phyloP scores from a whole-genome alignment of 2,113 vertebrate species.

The Aldabrachelys gigantea region DNA sequence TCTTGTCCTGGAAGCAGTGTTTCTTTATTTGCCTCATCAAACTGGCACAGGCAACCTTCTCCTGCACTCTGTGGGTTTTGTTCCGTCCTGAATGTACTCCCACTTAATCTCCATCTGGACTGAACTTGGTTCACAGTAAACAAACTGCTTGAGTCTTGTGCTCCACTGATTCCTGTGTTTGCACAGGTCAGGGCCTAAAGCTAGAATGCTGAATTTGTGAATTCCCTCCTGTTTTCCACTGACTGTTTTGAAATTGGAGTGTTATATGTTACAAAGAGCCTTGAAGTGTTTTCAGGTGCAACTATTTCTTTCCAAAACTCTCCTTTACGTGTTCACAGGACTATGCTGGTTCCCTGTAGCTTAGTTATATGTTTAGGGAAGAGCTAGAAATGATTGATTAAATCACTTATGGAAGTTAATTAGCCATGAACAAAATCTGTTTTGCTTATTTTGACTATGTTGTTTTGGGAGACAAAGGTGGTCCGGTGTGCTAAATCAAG shows the following conservation, averaged over 20 bases:
- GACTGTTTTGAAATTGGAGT: not conserved
- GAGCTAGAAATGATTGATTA: conserved; percentile 62
- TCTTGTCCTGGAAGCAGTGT: conserved; percentile 50
- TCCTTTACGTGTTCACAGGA: conserved; percentile 30
- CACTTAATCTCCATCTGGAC: conserved; percentile 37
- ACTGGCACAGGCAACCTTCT: conserved; percentile 34
- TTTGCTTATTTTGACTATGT: conserved; percentile 58
- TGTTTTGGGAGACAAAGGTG: conserved; percentile 60
- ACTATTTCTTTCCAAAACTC: conserved; percentile 40
- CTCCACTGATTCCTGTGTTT: conserved; percentile 26
- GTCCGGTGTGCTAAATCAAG: conserved; percentile 46
- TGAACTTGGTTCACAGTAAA: conserved; percentile 51
- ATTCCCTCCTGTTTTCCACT: conserved; percentile 1
- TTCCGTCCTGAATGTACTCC: not conserved
- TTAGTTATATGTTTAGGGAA: conserved; percentile 38
- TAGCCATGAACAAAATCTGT: conserved; percentile 68
- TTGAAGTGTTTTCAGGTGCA: conserved; percentile 54
- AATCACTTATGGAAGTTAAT: conserved; percentile 72
- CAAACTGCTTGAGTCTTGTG: conserved; percentile 38
- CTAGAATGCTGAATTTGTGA: conserved; percentile 55
- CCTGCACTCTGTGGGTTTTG: conserved; percentile 30
- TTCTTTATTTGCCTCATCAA: conserved; percentile 32
- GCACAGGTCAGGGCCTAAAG: conserved; percentile 25
- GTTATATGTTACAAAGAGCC: not conserved
- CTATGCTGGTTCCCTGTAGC: conserved; percentile 56